Conservation (phyloP, 2,888 invertebrate genomes). For the Noctua pronuba region DNA sequence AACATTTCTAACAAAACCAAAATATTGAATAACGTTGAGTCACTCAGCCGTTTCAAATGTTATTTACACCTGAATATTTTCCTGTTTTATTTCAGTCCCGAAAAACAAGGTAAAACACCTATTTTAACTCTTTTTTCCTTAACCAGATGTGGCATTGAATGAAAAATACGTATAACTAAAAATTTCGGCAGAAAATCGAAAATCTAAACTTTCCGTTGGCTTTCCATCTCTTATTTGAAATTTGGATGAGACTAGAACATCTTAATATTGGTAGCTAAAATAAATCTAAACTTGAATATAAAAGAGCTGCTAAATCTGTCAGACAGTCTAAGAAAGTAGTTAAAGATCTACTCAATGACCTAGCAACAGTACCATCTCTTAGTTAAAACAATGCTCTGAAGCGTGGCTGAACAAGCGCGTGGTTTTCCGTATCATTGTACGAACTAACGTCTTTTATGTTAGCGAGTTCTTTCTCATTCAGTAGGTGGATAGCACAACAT, state of each 20-base stretch:
- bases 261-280: not conserved
- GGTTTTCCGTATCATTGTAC: slow-evolving; percentile 57
- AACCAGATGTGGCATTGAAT: slow-evolving; percentile 7
- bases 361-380: slow-evolving; percentile 26
- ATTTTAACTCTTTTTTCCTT: slow-evolving; percentile 38
- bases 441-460: slow-evolving; percentile 68
- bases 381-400: slow-evolving; percentile 40
- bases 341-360: slow-evolving; percentile 12
- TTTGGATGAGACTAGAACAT: not conserved
- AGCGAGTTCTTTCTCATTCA: slow-evolving; percentile 71
- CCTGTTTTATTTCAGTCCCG: slow-evolving; percentile 33
- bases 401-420: slow-evolving; percentile 28
- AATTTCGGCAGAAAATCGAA: not conserved
- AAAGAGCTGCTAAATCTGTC: not conserved
- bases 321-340: not conserved
- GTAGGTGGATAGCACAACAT: slow-evolving; percentile 71
- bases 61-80: slow-evolving; percentile 36
- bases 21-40: slow-evolving; percentile 27
- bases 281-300: not conserved
- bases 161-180: not conserved
- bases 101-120: slow-evolving; percentile 34
- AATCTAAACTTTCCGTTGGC: slow-evolving; percentile 8
- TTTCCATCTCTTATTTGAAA: not conserved
- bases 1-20: slow-evolving; percentile 9
- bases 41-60: slow-evolving; percentile 20